Evolutionary conservation across 2,888 invertebrate species (phyloP).

Genomic region (Pheosia tremula): DNA sequence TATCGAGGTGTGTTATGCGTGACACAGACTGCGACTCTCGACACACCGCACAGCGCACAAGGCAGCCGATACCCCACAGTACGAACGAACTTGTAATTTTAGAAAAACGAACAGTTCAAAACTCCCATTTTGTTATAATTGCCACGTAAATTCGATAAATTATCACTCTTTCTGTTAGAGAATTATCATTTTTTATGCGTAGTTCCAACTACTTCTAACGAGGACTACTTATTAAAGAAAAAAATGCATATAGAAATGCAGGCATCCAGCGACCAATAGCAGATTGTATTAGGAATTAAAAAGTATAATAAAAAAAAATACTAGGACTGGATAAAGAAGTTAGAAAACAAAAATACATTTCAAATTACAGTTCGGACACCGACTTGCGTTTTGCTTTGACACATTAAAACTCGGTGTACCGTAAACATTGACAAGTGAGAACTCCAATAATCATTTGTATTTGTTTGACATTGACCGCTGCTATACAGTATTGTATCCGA

Average conservation of each 20-base stretch:
- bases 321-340: not conserved
- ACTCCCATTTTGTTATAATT: constrained; percentile 48
- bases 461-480: too few relatives aligned
- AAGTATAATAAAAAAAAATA: not conserved
- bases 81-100: not conserved
- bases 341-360: not conserved
- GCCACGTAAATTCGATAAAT: constrained; percentile 81
- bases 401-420: too few relatives aligned
- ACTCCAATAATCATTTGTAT: too few relatives aligned
- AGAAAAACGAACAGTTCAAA: not conserved
- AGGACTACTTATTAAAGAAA: not conserved
- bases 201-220: constrained; percentile 10
- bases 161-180: constrained; percentile 60
- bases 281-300: not conserved
- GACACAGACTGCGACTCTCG: too few relatives aligned
- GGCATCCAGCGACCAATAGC: constrained; percentile 7
- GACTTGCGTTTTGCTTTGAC: not conserved
- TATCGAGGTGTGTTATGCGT: too few relatives aligned
- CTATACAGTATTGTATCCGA: too few relatives aligned
- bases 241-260: not conserved
- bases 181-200: constrained; percentile 32
- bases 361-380: not conserved
- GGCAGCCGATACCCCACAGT: not conserved
- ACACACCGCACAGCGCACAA: not conserved
- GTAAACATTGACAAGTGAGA: too few relatives aligned